Evolutionary conservation across 2,888 invertebrate species (phyloP).

Genomic region (Masnerella sp.): DNA sequence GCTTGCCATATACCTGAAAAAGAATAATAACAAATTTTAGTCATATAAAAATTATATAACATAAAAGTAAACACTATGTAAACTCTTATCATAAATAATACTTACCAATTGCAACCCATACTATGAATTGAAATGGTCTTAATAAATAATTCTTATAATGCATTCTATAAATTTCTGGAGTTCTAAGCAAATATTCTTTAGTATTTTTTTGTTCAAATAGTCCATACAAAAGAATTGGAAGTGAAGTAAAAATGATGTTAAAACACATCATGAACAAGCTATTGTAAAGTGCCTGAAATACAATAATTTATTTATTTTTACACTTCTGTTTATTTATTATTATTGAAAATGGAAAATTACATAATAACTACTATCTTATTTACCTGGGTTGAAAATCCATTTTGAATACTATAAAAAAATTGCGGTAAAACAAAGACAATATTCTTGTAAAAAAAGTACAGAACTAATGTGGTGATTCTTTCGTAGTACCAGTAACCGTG

Average conservation of each 20-base stretch:
- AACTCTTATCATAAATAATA: constrained; percentile 16
- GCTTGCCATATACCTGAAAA: constrained; percentile 82
- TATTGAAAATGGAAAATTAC: too few relatives aligned
- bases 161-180: constrained; percentile 84
- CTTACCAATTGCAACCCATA: constrained; percentile 80
- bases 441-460: constrained; percentile 94
- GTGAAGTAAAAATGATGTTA: constrained; percentile 87
- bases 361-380: too few relatives aligned
- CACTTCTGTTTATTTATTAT: too few relatives aligned
- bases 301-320: background rate
- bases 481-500: constrained; percentile 92
- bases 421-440: constrained; percentile 84
- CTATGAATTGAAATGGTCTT: constrained; percentile 81
- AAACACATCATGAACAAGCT: constrained; percentile 86
- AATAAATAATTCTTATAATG: constrained; percentile 83
- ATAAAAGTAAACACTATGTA: constrained; percentile 4
- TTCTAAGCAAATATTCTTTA: constrained; percentile 79
- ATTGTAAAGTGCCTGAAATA: constrained; percentile 84
- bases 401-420: constrained; percentile 77
- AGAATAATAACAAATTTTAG: background rate
- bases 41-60: background rate
- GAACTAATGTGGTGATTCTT: constrained; percentile 85
- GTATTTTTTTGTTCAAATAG: constrained; percentile 86
- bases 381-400: constrained; percentile 79
- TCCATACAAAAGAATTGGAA: constrained; percentile 86